phyloP scores from a whole-genome alignment of 1,140 invertebrate genomes.

The Globodera ellingtonae region DNA sequence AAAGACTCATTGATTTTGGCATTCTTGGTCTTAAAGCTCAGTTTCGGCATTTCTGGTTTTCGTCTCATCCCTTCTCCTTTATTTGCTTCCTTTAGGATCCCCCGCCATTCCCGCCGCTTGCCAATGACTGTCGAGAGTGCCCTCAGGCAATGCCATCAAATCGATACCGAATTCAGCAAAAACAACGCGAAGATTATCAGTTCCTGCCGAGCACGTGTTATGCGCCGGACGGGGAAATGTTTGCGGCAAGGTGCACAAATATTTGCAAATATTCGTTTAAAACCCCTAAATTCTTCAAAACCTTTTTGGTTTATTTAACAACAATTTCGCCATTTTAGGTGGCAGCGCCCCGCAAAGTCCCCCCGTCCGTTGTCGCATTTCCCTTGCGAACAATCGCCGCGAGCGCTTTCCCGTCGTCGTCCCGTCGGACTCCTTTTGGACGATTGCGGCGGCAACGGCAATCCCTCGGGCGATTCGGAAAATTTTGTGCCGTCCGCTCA shows the following conservation, averaged over 20 bases:
- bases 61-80: no score
- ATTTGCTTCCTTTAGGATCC: background rate
- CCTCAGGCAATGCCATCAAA: background rate
- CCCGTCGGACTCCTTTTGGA: background rate
- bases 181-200: conserved; percentile 27
- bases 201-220: conserved; percentile 40
- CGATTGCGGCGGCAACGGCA: background rate
- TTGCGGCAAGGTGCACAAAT: conserved; percentile 12
- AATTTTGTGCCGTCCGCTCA: background rate
- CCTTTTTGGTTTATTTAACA: background rate
- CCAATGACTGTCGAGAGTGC: conserved; percentile 17
- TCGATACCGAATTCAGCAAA: background rate
- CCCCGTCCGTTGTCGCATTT: conserved; percentile 10
- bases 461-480: background rate
- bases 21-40: background rate
- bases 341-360: conserved; percentile 4
- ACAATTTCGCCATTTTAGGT: background rate
- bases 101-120: conserved; percentile 29
- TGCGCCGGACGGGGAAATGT: conserved; percentile 31
- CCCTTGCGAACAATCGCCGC: background rate
- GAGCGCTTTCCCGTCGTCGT: background rate
- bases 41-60: background rate
- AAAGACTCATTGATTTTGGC: no score
- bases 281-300: no score
- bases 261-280: no score